Evolutionary conservation across 2,888 invertebrate species (phyloP).

Genomic region (Drosophila longiperda): DNA sequence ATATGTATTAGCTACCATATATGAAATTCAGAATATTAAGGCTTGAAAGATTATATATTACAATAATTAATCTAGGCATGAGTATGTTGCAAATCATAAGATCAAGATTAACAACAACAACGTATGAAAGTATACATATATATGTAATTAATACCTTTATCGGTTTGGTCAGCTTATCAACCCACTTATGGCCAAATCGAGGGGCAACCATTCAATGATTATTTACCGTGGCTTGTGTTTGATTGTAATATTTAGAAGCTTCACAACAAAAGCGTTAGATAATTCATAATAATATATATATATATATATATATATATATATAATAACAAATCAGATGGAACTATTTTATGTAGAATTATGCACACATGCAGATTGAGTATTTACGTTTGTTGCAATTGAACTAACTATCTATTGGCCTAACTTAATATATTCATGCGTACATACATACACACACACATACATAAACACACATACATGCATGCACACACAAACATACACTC

Average conservation of each 20-base stretch:
- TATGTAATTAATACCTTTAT: slow-evolving; percentile 23
- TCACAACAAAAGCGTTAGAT: too few species aligned
- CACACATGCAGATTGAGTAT: too few species aligned
- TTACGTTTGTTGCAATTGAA: slow-evolving; percentile 75
- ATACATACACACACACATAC: too few species aligned
- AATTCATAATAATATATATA: too few species aligned
- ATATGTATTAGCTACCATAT: slow-evolving; percentile 60
- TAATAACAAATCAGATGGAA: too few species aligned
- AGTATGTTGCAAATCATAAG: slow-evolving; percentile 39
- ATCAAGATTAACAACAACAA: slow-evolving; percentile 40
- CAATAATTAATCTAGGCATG: slow-evolving; percentile 44
- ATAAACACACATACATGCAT: too few species aligned
- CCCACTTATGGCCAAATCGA: slow-evolving; percentile 29
- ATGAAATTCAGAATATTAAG: slow-evolving; percentile 64
- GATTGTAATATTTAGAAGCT: too few species aligned
- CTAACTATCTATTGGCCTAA: slow-evolving; percentile 54
- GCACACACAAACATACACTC: too few species aligned
- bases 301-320: too few species aligned
- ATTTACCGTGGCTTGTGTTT: too few species aligned
- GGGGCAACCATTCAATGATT: slow-evolving; percentile 62
- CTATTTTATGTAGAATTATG: too few species aligned
- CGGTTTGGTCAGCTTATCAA: slow-evolving; percentile 44
- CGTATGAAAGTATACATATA: slow-evolving; percentile 15
- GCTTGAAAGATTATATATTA: slow-evolving; percentile 74
- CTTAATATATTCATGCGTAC: too few species aligned